Conservation (phyloP, 1,140 invertebrate genomes). For the Ceratosolen solmsi region DNA sequence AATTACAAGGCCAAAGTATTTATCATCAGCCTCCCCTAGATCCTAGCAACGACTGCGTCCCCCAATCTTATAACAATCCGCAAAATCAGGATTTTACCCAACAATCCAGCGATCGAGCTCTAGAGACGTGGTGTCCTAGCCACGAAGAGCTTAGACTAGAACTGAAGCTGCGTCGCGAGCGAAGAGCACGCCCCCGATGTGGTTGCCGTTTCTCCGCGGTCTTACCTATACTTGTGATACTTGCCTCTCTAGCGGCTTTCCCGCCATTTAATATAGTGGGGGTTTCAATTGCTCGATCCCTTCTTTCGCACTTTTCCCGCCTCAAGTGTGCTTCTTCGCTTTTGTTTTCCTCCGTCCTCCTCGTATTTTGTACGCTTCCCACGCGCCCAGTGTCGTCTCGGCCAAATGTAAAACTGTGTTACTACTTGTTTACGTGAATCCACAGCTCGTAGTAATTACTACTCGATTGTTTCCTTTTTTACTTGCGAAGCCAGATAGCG, state of each 20-base stretch:
- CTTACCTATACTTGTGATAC: slow-evolving; percentile 38
- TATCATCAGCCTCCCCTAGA: too few species aligned
- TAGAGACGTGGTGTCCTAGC: background rate
- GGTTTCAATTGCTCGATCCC: slow-evolving; percentile 62
- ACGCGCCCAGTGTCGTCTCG: background rate
- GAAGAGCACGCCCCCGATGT: slow-evolving; percentile 69
- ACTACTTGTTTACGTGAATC: slow-evolving; percentile 19
- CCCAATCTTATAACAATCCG: too few species aligned
- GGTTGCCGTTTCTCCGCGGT: slow-evolving; percentile 64
- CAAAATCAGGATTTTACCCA: too few species aligned
- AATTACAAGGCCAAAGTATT: too few species aligned
- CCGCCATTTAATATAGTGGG: slow-evolving; percentile 69
- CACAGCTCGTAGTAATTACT: background rate
- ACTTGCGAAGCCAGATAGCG: background rate
- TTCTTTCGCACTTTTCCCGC: slow-evolving; percentile 67
- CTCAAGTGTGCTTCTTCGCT: slow-evolving; percentile 28
- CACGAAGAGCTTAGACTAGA: slow-evolving; percentile 58
- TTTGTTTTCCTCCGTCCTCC: background rate
- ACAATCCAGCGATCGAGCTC: background rate
- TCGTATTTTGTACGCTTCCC: background rate
- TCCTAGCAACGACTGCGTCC: too few species aligned
- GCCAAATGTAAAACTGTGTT: slow-evolving; percentile 49
- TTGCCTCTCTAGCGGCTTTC: slow-evolving; percentile 24
- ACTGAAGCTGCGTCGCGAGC: slow-evolving; percentile 65
- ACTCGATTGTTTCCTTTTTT: background rate